Percentiles rank a stretch among this genome's conserved stretches.
These are phyloP conservation scores for Meloidogyne hapla DNA, from an alignment of 1,140 invertebrate genomes.

Conservation along the genomic window DNA sequence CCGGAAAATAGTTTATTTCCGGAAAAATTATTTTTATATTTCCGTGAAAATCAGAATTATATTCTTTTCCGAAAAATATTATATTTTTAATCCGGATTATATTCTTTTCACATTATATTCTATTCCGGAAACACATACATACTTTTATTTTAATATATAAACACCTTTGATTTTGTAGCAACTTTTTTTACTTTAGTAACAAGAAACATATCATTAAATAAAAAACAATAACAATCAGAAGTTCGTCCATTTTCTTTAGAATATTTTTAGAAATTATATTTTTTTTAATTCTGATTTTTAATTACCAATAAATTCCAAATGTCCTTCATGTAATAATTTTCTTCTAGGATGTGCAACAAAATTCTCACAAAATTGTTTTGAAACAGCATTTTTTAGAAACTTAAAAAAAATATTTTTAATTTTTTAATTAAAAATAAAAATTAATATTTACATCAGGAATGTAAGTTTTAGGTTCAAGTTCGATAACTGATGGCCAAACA, in stretches of 20 bases:
- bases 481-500: slow-evolving; percentile 72
- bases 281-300: slow-evolving; percentile 16
- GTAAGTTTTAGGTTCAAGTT: slow-evolving; percentile 72
- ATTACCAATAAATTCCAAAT: slow-evolving; percentile 69
- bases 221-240: slow-evolving; percentile 71
- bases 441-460: slow-evolving; percentile 70
- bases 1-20: no score
- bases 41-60: no score
- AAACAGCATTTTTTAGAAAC: slow-evolving; percentile 69
- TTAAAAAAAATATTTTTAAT: no score
- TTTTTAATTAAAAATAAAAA: slow-evolving; percentile 8
- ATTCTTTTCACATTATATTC: no score
- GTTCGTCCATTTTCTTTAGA: slow-evolving; percentile 69
- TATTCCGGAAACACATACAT: no score
- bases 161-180: slow-evolving; percentile 65
- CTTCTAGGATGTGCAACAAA: slow-evolving; percentile 68
- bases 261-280: neutral
- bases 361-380: slow-evolving; percentile 73
- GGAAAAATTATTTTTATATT: no score
- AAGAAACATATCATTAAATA: slow-evolving; percentile 75
- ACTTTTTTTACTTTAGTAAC: slow-evolving; percentile 72
- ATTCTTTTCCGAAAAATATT: no score
- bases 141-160: no score
- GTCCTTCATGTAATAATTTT: slow-evolving; percentile 72
- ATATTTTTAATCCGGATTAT: no score